Evolutionary conservation across 2,797 vertebrate genomes (phyloP), one percentile per base, ranked within the genome.

Genomic region (Apogon hyalosoma): DNA sequence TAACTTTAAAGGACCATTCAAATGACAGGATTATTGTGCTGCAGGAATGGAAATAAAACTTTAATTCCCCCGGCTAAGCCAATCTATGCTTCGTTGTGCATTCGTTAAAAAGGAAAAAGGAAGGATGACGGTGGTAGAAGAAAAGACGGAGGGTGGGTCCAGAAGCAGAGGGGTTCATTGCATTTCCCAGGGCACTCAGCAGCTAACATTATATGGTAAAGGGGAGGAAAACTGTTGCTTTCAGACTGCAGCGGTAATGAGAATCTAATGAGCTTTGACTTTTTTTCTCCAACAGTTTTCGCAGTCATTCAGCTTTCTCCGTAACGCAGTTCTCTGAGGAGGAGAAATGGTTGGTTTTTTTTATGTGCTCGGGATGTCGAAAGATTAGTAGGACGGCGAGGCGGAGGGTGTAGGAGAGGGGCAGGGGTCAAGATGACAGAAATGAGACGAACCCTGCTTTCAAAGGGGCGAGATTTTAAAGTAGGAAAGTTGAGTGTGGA

Each of bases 191-290:
- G 92, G 88, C 83, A 93, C 93, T 88, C 90, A 85, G 91, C 89
- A 90, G 90, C 93, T 92, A 90, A 83, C 85, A 93, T 94, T 94
- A 91, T 92, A 91, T 90, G 89, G 89, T 91, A 90, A 90, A 87
- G 90, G 92, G 78, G 82, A 90, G 77, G 83, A 71, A 82, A 86
- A 77, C 88, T 92, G 93, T 91, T 94, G 91, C 94, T 93, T 93
- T 94, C 92, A 88, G 93, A 95, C 94, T 93, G 94, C 94, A 93
- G 93, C 95, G 94, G 95, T 96, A 96, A 97, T 95, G 95, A 96
- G 95, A 95, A 95, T 90, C 94, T 96, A 96, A 96, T 95, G 95
- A 97, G 93, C 96, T 95, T 96, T 96, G 96, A 96, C 95, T 85
- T 69, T 63, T 62, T 38, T 19, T 68, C 11, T 45, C 41, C 51